Evolutionary conservation across 2,888 invertebrate species (phyloP).

Genomic region (Laspeyria flexula): DNA sequence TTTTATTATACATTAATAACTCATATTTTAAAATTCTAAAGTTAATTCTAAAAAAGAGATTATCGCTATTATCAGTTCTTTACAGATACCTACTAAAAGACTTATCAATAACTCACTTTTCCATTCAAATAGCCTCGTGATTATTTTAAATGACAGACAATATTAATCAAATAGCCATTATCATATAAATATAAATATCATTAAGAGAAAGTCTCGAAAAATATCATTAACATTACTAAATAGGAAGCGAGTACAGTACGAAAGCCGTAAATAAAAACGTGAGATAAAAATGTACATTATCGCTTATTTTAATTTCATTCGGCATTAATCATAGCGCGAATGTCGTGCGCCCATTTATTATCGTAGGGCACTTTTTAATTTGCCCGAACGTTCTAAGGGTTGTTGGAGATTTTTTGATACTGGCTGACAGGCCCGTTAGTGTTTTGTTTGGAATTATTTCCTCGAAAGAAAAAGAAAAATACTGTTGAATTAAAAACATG

Average conservation of each 20-base stretch:
- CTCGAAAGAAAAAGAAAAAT: not conserved
- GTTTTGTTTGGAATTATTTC: constrained; percentile 8
- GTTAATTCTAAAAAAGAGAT: no score
- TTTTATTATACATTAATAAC: no score
- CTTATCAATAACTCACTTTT: no score
- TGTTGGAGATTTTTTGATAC: constrained; percentile 50
- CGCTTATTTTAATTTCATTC: constrained; percentile 80
- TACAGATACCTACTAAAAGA: no score
- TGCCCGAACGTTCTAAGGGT: constrained; percentile 61
- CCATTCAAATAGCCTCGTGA: no score
- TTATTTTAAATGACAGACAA: no score
- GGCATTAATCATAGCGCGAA: constrained; percentile 76
- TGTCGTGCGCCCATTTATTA: constrained; percentile 63
- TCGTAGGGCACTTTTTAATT: constrained; percentile 67
- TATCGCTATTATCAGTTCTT: no score
- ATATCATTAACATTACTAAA: constrained; percentile 41
- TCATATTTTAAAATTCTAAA: no score
- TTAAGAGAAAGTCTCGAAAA: constrained; percentile 20
- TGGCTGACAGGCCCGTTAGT: constrained; percentile 25
- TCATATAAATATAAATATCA: not conserved
- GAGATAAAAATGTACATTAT: constrained; percentile 80
- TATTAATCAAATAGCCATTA: not conserved
- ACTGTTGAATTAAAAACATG: no score
- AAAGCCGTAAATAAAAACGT: constrained; percentile 72
- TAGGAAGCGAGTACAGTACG: constrained; percentile 45